Percentiles rank a stretch among this genome's conserved stretches.
phyloP scores from a whole-genome alignment of 2,797 vertebrate genomes.

The Amphiprion clarkii region DNA sequence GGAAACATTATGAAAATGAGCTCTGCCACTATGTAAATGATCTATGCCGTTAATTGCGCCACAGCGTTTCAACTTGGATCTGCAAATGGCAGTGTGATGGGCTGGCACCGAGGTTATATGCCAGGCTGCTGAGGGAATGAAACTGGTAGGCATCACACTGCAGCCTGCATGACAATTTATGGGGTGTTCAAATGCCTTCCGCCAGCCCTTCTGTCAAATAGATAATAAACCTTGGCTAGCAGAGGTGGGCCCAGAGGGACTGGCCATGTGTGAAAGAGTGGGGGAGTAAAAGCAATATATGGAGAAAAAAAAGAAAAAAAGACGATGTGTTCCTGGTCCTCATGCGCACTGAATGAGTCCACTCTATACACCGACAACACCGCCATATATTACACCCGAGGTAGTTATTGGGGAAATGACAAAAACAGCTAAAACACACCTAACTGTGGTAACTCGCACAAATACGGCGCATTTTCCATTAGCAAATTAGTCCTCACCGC shows the following conservation, averaged over 20 bases:
- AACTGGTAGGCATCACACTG: constrained; percentile 71
- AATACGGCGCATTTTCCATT: constrained; percentile 61
- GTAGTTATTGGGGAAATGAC: constrained; percentile 39
- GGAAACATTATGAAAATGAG: constrained; percentile 99
- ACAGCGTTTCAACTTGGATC: constrained; percentile 84
- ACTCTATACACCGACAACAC: constrained; percentile 40
- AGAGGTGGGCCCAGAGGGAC: constrained; percentile 73
- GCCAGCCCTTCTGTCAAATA: constrained; percentile 79
- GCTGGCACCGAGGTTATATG: constrained; percentile 72
- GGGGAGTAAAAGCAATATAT: constrained; percentile 64
- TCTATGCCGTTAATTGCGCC: constrained; percentile 93
- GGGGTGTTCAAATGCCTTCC: constrained; percentile 78
- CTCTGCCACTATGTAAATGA: constrained; percentile 96
- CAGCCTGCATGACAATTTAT: constrained; percentile 83
- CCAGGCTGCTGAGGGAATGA: constrained; percentile 72
- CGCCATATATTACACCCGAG: constrained; percentile 40
- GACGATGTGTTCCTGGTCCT: constrained; percentile 4
- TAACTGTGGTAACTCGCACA: constrained; percentile 45
- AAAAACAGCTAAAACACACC: constrained; percentile 39
- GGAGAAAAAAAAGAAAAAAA: background rate
- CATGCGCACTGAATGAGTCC: no score
- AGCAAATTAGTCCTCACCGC: constrained; percentile 74
- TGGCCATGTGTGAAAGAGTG: constrained; percentile 62
- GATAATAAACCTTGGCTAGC: constrained; percentile 79
- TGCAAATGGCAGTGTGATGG: constrained; percentile 65